Base-by-base conservation (phyloP, 2,888 invertebrate genomes). In the Amiota communis region DNA sequence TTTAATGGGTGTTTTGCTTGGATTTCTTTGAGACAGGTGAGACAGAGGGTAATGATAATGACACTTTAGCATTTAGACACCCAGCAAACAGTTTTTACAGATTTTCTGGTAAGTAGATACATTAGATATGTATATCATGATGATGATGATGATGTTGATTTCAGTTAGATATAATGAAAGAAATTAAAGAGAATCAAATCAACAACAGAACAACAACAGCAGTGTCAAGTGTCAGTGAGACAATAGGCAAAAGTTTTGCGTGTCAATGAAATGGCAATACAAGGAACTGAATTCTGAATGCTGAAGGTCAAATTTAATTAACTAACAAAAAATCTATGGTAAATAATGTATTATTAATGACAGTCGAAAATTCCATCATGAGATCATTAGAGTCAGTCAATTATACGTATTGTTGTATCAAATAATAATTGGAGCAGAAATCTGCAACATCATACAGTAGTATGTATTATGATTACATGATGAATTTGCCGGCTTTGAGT, bases 251-350 rank as follows among this genome's bases (percentile, higher is more conserved):
- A 67, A 68, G 51, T 68, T 53, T 20, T 68, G n/a, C 67, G 67
- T 53, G 67, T 36, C 67, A 53, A 65, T 53, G 15, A 51, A 53
- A 59, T 20, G 15, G 12, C 36, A 36, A 6, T 36, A n/a, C 53
- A 53, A 10, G 53, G 0, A 53, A 63, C 63, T 13, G 36, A 68
- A 68, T 8, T 23, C n/a, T n/a, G n/a, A n/a, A 12, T 13, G 12
- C 51, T 53, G 67, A 68, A 68, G 67, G 67, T 23, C 67, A 68
- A 68, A 68, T 51, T 68, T 68, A 51, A 68, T 68, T 68, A 36
- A 68, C 51, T 68, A 36, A 47, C 67, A 13, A 68, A 36, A 36
- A 2, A 36, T 4, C 36, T 53, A 6, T 68, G n/a, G n/a, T n/a
- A n/a, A 68, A 68, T 51, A 68, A 68, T 68, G 67, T 15, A 23